Percentiles rank a stretch among this genome's conserved stretches.
Evolutionary conservation across 2,888 invertebrate genomes (phyloP).

Genomic region (Mactromeris polynyma): DNA sequence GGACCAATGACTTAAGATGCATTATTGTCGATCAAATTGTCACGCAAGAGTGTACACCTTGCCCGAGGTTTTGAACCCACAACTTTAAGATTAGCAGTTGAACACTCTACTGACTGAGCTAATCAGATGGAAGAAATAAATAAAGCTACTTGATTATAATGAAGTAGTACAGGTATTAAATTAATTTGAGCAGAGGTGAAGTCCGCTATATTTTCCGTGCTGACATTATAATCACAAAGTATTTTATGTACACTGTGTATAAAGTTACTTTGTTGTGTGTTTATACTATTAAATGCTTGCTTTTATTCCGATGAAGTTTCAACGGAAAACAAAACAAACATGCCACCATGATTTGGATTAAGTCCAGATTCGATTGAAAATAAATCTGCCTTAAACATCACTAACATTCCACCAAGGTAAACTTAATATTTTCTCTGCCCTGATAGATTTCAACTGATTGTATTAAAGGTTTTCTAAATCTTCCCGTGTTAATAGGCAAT

Average conservation of each 20-base stretch:
- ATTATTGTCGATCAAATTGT: no score
- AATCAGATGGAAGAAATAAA: no score
- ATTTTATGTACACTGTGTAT: neutral
- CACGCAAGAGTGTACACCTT: no score
- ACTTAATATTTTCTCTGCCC: conserved; percentile 18
- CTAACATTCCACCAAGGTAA: neutral
- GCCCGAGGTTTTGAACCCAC: no score
- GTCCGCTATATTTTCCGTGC: neutral
- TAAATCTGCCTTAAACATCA: conserved; percentile 11
- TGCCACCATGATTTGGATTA: conserved; percentile 11
- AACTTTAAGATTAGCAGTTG: no score
- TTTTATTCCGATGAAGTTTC: neutral
- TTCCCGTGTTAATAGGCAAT: neutral
- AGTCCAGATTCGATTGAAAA: conserved; percentile 16
- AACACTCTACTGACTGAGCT: no score
- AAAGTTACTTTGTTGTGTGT: neutral
- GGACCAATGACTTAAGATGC: no score
- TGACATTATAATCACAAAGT: neutral
- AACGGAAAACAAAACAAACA: conserved; percentile 14
- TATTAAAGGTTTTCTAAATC: neutral
- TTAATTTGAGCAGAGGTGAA: neutral
- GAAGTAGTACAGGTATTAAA: neutral
- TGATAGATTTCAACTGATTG: conserved; percentile 5
- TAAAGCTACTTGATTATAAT: no score
- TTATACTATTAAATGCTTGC: neutral